phyloP scores from a whole-genome alignment of 2,113 vertebrate genomes.

The Cacatua alba region DNA sequence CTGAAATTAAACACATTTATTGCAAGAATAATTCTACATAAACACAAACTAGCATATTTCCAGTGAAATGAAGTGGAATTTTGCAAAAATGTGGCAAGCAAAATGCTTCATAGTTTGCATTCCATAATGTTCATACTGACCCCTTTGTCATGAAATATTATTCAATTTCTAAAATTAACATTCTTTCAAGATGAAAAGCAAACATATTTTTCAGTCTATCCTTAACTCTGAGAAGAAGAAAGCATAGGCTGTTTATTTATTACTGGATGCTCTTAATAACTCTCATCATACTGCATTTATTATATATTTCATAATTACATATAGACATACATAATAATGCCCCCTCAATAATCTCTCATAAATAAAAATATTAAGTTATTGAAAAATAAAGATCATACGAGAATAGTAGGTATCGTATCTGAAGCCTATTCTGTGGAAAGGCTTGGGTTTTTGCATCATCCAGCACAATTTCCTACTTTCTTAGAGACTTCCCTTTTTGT shows the following conservation, averaged over 20 bases:
- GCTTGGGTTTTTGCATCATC: not conserved
- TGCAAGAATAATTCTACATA: not conserved
- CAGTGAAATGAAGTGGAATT: not conserved
- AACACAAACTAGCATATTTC: not conserved
- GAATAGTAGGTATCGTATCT: not conserved
- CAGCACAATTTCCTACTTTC: not conserved
- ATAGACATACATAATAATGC: not conserved
- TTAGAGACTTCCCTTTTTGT: not conserved
- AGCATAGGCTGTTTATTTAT: not conserved
- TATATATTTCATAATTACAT: not conserved
- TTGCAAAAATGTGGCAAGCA: not conserved
- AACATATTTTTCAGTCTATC: not conserved
- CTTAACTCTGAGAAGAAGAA: not conserved
- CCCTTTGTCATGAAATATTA: not conserved
- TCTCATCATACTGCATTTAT: not conserved
- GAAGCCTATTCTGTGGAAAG: not conserved
- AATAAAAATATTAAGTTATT: not conserved
- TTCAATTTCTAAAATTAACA: not conserved
- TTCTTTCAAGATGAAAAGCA: not conserved
- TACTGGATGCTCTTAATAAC: not conserved
- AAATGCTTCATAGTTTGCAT: not conserved
- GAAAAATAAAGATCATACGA: not conserved
- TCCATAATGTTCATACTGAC: not conserved
- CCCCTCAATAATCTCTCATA: not conserved
- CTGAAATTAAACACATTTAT: constrained; percentile 1